phyloP scores from a whole-genome alignment of 1,140 invertebrate genomes.

The Phymorhynchus buccinoides region DNA sequence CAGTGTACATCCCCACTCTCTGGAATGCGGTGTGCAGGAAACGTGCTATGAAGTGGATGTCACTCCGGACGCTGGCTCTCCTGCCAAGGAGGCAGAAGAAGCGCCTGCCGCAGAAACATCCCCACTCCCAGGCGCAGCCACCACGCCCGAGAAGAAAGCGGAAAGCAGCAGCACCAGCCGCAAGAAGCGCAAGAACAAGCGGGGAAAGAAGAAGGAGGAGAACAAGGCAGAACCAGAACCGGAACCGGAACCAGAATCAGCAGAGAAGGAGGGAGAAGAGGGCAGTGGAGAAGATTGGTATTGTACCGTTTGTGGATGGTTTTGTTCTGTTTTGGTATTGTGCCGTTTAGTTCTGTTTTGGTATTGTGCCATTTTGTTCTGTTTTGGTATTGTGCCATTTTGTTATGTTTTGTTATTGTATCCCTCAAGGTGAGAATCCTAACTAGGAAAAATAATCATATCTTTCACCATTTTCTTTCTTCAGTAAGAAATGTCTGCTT shows the following conservation, averaged over 20 bases:
- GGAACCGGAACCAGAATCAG: slow-evolving; percentile 8
- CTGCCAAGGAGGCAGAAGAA: slow-evolving; percentile 7
- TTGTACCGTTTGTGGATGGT: neutral
- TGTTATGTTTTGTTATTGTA: too few relatives aligned
- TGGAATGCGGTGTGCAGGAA: neutral
- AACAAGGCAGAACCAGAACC: neutral
- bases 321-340: neutral
- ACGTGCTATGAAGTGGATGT: slow-evolving; percentile 32
- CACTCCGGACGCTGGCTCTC: slow-evolving; percentile 29
- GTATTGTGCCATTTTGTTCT: neutral
- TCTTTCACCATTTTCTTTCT: too few relatives aligned
- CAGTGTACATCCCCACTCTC: neutral
- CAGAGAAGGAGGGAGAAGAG: slow-evolving; percentile 49
- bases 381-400: too few relatives aligned
- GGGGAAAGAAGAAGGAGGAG: slow-evolving; percentile 74
- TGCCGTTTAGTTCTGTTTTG: neutral
- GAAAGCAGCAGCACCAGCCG: slow-evolving; percentile 54
- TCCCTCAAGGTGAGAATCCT: too few relatives aligned
- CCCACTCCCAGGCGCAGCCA: slow-evolving; percentile 41
- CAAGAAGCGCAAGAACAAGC: slow-evolving; percentile 77
- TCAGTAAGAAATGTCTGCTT: too few relatives aligned
- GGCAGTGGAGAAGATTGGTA: slow-evolving; percentile 40
- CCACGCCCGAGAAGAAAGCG: slow-evolving; percentile 60
- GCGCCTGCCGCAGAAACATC: slow-evolving; percentile 34
- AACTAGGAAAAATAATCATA: too few relatives aligned